Evolutionary conservation across 2,888 invertebrate species (phyloP).

Genomic region (Pseudococcus longispinus): DNA sequence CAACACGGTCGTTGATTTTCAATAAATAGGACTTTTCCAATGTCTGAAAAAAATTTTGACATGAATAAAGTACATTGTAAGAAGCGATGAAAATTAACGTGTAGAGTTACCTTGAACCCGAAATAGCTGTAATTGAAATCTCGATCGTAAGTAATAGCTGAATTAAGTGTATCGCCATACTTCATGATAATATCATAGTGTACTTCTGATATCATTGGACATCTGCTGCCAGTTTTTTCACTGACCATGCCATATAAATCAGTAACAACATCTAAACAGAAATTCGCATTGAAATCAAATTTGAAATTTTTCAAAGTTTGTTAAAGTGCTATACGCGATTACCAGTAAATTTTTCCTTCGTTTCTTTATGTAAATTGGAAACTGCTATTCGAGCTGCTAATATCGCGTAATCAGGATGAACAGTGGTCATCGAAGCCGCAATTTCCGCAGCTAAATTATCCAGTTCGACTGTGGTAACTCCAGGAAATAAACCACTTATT

Average conservation of each 20-base stretch:
- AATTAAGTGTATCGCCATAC: slow-evolving; percentile 89
- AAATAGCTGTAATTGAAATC: slow-evolving; percentile 98
- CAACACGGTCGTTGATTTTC: slow-evolving; percentile 89
- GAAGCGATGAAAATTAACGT: background rate
- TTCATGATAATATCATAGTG: slow-evolving; percentile 82
- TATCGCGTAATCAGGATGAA: slow-evolving; percentile 95
- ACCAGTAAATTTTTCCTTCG: slow-evolving; percentile 92
- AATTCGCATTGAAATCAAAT: background rate
- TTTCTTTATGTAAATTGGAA: slow-evolving; percentile 98
- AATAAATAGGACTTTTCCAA: slow-evolving; percentile 93
- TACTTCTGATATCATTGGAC: slow-evolving; percentile 87
- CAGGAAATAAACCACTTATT: slow-evolving; percentile 92
- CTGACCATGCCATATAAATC: slow-evolving; percentile 82
- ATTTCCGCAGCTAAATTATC: slow-evolving; percentile 98
- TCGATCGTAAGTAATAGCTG: slow-evolving; percentile 94
- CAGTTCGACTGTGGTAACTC: slow-evolving; percentile 95
- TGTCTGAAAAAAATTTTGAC: slow-evolving; percentile 67
- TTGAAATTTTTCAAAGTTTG: background rate
- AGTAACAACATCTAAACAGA: slow-evolving; percentile 80
- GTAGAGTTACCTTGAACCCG: slow-evolving; percentile 80
- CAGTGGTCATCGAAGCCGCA: slow-evolving; percentile 96
- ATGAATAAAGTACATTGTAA: background rate
- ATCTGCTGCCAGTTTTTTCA: slow-evolving; percentile 72
- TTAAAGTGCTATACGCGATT: slow-evolving; percentile 58
- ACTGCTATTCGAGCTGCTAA: slow-evolving; percentile 91